A percentile compares a stretch with the other conserved stretches of the same genome.
These are phyloP conservation scores for Amphibalanus amphitrite DNA, from an alignment of 1,140 invertebrate species.

Conservation along the genomic window DNA sequence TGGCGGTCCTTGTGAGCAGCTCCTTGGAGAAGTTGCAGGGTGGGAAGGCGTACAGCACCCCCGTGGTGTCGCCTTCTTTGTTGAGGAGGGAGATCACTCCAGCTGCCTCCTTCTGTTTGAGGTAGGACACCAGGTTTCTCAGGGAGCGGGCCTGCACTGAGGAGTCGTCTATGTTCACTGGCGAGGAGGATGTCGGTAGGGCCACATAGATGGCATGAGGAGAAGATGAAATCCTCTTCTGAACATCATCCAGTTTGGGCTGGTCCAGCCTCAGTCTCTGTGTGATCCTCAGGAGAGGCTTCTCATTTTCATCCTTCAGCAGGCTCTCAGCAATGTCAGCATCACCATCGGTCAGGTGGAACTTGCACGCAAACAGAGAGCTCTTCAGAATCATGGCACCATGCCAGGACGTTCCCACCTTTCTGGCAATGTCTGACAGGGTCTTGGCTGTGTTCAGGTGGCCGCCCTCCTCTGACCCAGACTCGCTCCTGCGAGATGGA, in stretches of 20 bases:
- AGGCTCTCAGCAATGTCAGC: conserved; percentile 77
- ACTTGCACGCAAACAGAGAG: conserved; percentile 83
- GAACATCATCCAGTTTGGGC: conserved; percentile 87
- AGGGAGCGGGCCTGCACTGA: conserved; percentile 24
- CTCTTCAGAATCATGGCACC: conserved; percentile 89
- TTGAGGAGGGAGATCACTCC: conserved; percentile 84
- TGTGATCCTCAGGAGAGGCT: conserved; percentile 78
- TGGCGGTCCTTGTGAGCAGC: conserved; percentile 67
- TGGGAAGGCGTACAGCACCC: conserved; percentile 88
- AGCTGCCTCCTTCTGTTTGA: conserved; percentile 95
- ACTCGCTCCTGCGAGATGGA: conserved; percentile 47
- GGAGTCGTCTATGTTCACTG: conserved; percentile 48
- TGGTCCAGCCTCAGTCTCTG: conserved; percentile 81
- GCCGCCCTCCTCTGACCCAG: conserved; percentile 39
- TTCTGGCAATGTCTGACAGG: conserved; percentile 57
- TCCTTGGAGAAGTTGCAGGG: conserved; percentile 82
- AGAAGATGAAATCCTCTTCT: conserved; percentile 70
- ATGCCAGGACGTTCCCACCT: conserved; percentile 53
- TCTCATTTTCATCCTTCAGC: conserved; percentile 79
- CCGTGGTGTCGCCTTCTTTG: conserved; percentile 60
- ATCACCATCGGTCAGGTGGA: conserved; percentile 89
- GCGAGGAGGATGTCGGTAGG: conserved; percentile 54
- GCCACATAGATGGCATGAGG: conserved; percentile 80
- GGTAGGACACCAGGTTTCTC: conserved; percentile 83
- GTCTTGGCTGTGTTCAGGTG: conserved; percentile 53